Conservation (phyloP, 2,888 invertebrate genomes). For the Microctonus aethiopoides region DNA sequence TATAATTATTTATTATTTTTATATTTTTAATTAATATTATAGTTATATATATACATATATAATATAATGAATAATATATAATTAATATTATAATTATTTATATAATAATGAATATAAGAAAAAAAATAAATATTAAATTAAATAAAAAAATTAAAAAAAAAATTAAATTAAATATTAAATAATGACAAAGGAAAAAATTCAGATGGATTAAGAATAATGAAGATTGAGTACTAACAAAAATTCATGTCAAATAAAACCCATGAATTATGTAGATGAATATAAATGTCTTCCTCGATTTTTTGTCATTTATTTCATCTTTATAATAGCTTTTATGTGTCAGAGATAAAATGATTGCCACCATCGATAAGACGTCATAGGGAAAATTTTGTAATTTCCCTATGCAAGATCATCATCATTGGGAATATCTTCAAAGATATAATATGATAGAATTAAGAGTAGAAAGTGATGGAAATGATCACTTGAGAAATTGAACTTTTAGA, state of each 20-base stretch:
- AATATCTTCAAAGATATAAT: neutral
- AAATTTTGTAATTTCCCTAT: neutral
- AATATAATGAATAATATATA: too few species aligned
- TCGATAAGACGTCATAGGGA: neutral
- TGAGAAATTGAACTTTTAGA: neutral
- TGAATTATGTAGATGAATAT: neutral
- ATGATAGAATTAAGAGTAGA: neutral
- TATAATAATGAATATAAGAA: too few species aligned
- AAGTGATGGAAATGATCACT: neutral
- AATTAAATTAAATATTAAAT: too few species aligned
- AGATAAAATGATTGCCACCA: neutral
- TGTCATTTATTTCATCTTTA: neutral
- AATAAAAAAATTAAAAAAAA: too few species aligned
- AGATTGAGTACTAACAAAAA: neutral
- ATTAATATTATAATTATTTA: too few species aligned
- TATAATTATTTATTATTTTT: too few species aligned
- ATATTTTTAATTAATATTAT: too few species aligned
- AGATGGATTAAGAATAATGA: neutral
- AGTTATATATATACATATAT: too few species aligned
- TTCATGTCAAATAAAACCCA: neutral
- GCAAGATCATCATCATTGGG: neutral
- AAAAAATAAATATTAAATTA: too few species aligned
- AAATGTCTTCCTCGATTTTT: neutral
- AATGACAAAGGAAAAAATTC: too few species aligned
- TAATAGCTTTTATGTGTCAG: neutral